Conservation (phyloP, 1,140 invertebrate genomes). For the Carposina sasakii region DNA sequence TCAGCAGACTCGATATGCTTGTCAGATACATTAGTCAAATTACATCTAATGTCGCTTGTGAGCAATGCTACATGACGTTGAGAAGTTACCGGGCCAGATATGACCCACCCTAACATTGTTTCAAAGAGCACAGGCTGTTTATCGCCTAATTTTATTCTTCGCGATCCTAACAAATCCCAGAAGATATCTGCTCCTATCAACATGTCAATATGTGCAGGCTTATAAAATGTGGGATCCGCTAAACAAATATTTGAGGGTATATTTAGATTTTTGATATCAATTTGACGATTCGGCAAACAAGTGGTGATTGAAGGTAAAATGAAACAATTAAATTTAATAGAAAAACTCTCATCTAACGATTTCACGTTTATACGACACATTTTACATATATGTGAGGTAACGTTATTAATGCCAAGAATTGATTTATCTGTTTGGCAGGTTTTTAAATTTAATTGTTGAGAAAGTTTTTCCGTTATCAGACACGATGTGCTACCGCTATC, state of each 20-base stretch:
- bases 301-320: not conserved
- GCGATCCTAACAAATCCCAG: conserved; percentile 8
- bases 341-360: not conserved
- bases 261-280: not conserved
- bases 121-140: conserved; percentile 7
- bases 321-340: not conserved
- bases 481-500: not conserved
- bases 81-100: conserved; percentile 12
- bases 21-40: too few species aligned
- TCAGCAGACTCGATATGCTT: not conserved
- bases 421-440: not conserved
- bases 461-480: not conserved
- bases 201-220: not conserved
- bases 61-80: too few species aligned
- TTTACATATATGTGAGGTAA: not conserved
- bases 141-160: conserved; percentile 1
- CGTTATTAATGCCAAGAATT: not conserved
- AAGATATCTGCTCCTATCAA: conserved; percentile 2
- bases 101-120: conserved; percentile 22
- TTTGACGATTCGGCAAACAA: not conserved
- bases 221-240: conserved; percentile 9
- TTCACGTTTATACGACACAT: not conserved
- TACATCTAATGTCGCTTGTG: too few species aligned
- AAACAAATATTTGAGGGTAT: not conserved
- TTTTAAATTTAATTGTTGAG: not conserved